A percentile compares a stretch with the other conserved stretches of the same genome.
These are phyloP conservation scores for Takifugu flavidus DNA, from an alignment of 2,113 vertebrate species.

Conservation along the genomic window DNA sequence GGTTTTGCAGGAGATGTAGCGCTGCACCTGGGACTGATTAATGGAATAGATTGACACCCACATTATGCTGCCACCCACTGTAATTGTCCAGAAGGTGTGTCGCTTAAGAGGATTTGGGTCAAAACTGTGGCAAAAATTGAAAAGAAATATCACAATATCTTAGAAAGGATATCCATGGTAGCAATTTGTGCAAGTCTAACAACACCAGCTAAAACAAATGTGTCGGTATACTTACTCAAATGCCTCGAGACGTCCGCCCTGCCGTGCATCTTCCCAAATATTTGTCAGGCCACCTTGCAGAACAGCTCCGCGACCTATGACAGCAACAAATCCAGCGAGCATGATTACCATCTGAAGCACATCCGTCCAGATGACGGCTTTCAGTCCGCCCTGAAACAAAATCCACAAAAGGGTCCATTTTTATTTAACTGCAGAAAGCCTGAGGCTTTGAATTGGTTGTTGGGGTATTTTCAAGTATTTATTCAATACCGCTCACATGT, in stretches of 20 bases:
- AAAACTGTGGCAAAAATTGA: slow-evolving; percentile 63
- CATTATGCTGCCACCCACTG: slow-evolving; percentile 76
- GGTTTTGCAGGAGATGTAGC: slow-evolving; percentile 79
- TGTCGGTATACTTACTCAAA: slow-evolving; percentile 68
- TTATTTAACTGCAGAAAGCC: neutral
- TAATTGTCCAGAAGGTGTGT: slow-evolving; percentile 77
- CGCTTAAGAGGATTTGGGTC: slow-evolving; percentile 75
- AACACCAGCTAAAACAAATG: neutral
- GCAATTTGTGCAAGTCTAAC: neutral
- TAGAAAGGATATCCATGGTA: neutral
- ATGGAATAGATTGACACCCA: slow-evolving; percentile 77
- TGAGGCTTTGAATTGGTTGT: no score
- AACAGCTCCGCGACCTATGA: slow-evolving; percentile 72
- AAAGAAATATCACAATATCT: neutral
- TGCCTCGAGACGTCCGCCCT: slow-evolving; percentile 67
- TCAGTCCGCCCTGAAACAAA: slow-evolving; percentile 74
- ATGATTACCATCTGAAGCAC: slow-evolving; percentile 80
- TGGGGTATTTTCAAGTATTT: no score
- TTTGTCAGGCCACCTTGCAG: slow-evolving; percentile 68
- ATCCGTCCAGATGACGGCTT: slow-evolving; percentile 82
- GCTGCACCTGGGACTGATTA: slow-evolving; percentile 82
- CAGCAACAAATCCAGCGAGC: slow-evolving; percentile 76
- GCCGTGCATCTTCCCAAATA: slow-evolving; percentile 70
- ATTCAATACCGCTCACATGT: neutral
- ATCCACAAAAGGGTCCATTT: neutral